These are phyloP conservation scores for Plecotus auritus DNA, from an alignment of 2,113 vertebrate genomes.

Conservation along the genomic window DNA sequence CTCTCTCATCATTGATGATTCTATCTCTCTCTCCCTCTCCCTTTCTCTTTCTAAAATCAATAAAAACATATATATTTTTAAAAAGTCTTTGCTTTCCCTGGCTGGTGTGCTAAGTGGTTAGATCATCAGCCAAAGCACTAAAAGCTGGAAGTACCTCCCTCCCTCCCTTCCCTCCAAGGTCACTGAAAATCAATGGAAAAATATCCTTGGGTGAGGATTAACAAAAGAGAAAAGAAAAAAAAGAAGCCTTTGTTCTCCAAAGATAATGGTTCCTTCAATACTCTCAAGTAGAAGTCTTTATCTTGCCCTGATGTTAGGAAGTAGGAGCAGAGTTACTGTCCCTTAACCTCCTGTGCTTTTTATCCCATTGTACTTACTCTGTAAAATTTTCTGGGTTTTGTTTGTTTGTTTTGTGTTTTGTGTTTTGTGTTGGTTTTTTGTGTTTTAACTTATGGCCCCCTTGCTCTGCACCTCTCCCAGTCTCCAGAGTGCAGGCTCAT, in stretches of 20 bases:
- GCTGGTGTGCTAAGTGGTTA: too few relatives aligned
- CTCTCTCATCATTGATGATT: too few relatives aligned
- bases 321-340: neutral
- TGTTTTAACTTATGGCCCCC: neutral
- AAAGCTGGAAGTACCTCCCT: too few relatives aligned
- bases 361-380: neutral
- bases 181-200: too few relatives aligned
- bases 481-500: neutral
- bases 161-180: too few relatives aligned
- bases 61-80: too few relatives aligned
- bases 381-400: neutral
- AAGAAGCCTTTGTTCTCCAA: neutral
- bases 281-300: neutral
- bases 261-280: neutral
- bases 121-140: too few relatives aligned
- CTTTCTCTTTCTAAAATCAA: too few relatives aligned
- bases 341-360: neutral
- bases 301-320: neutral
- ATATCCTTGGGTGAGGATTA: too few relatives aligned
- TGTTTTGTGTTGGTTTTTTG: neutral
- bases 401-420: neutral
- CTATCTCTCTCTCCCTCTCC: too few relatives aligned
- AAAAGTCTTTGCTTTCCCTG: too few relatives aligned
- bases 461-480: neutral
- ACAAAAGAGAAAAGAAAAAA: too few relatives aligned